Evolutionary conservation across 2,797 vertebrate genomes (phyloP).

Genomic region (Crypturellus tataupa): DNA sequence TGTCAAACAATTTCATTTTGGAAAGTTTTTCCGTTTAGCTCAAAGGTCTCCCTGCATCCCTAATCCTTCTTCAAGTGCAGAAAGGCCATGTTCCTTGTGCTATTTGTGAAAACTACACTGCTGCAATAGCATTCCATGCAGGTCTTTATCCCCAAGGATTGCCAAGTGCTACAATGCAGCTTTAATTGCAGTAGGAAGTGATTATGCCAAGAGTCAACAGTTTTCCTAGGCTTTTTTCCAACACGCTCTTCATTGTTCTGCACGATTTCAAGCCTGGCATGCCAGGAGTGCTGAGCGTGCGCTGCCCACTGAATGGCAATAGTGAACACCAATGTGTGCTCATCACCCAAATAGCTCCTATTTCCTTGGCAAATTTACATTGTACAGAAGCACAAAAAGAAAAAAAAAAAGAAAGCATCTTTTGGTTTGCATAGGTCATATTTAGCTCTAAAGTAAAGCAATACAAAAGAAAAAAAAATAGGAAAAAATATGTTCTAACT

Average conservation of each 20-base stretch:
- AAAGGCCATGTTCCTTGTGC: not conserved
- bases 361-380: not conserved
- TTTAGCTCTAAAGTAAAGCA: not conserved
- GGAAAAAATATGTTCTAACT: not conserved
- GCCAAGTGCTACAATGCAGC: conserved; percentile 5
- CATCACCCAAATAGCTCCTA: not conserved
- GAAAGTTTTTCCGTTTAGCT: not conserved
- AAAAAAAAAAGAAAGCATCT: too few species aligned
- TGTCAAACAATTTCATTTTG: not conserved
- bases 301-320: not conserved
- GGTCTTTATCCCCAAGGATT: not conserved
- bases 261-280: not conserved
- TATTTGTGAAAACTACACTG: not conserved
- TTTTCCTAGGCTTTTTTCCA: conserved; percentile 61
- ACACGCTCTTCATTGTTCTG: conserved; percentile 23
- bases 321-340: not conserved
- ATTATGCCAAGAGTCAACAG: conserved; percentile 56
- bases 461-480: not conserved
- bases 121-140: not conserved
- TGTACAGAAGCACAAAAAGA: not conserved
- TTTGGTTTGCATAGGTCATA: not conserved
- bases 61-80: not conserved
- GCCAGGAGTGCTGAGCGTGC: not conserved
- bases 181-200: conserved; percentile 55
- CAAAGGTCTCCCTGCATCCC: not conserved